Evolutionary conservation across 2,888 invertebrate species (phyloP).

Genomic region (Lapara coniferarum): DNA sequence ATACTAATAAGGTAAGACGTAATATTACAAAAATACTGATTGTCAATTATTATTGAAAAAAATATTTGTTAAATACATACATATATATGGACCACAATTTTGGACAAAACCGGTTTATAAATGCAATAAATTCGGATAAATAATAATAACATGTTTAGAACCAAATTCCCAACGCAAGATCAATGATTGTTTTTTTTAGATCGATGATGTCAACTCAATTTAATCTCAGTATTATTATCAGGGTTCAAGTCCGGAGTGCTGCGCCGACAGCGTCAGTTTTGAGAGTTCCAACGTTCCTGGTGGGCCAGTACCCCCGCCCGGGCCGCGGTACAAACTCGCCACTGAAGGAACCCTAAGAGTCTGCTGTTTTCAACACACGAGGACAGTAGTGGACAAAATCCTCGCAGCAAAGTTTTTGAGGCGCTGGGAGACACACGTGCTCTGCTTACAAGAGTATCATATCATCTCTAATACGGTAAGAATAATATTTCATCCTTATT

Average conservation of each 20-base stretch:
- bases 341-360: constrained; percentile 89
- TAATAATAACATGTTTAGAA: not conserved
- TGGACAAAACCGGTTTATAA: too few relatives aligned
- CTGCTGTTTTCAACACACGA: constrained; percentile 89
- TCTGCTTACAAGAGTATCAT: constrained; percentile 86
- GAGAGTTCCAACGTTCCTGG: constrained; percentile 65
- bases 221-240: constrained; percentile 44
- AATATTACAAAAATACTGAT: too few relatives aligned
- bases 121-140: too few relatives aligned
- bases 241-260: constrained; percentile 82
- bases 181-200: not conserved
- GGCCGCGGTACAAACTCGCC: constrained; percentile 87
- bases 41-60: too few relatives aligned
- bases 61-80: too few relatives aligned
- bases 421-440: constrained; percentile 90
- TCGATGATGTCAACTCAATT: too few relatives aligned
- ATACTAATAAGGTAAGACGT: too few relatives aligned
- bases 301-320: constrained; percentile 73
- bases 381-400: constrained; percentile 91
- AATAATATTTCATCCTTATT: constrained; percentile 29
- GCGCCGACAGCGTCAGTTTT: constrained; percentile 70
- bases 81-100: too few relatives aligned
- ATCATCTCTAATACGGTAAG: constrained; percentile 90
- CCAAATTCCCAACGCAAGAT: not conserved
- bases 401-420: constrained; percentile 89